A percentile compares a stretch with the other conserved stretches of the same genome.
Conservation (phyloP, 2,888 invertebrate species). For the Resseliella maxima region DNA sequence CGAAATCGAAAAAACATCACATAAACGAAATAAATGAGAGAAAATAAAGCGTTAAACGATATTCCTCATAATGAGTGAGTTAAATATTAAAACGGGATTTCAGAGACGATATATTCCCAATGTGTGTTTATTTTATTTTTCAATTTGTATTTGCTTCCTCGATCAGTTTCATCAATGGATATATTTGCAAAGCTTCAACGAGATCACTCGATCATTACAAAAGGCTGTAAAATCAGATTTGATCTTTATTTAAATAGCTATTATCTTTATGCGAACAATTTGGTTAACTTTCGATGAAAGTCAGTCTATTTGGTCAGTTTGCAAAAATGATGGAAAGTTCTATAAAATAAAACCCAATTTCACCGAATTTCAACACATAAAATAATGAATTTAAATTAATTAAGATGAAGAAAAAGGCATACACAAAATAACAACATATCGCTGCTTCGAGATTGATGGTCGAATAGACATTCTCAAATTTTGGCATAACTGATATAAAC, state of each 20-base stretch:
- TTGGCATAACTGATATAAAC: background rate
- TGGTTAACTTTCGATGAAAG: conserved; percentile 16
- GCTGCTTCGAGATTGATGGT: background rate
- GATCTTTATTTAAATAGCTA: conserved; percentile 7
- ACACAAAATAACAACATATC: too few relatives aligned
- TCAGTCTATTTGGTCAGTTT: background rate
- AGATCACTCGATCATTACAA: background rate
- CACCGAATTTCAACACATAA: background rate
- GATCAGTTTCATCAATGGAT: background rate
- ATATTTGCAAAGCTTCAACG: background rate
- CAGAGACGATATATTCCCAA: background rate
- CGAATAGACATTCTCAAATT: background rate
- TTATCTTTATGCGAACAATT: background rate
- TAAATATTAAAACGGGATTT: conserved; percentile 18
- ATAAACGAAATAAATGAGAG: background rate
- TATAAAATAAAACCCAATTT: background rate
- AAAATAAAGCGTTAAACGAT: background rate
- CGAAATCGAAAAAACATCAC: background rate
- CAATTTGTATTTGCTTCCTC: too few relatives aligned
- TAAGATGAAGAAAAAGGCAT: too few relatives aligned
- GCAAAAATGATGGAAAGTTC: background rate
- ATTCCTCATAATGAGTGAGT: background rate
- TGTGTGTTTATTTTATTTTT: background rate
- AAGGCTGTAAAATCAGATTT: conserved; percentile 3
- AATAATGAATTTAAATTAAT: conserved; percentile 3